These are phyloP conservation scores for Palythoa grandis DNA, from an alignment of 92 coral and sea anemone species.

Conservation along the genomic window DNA sequence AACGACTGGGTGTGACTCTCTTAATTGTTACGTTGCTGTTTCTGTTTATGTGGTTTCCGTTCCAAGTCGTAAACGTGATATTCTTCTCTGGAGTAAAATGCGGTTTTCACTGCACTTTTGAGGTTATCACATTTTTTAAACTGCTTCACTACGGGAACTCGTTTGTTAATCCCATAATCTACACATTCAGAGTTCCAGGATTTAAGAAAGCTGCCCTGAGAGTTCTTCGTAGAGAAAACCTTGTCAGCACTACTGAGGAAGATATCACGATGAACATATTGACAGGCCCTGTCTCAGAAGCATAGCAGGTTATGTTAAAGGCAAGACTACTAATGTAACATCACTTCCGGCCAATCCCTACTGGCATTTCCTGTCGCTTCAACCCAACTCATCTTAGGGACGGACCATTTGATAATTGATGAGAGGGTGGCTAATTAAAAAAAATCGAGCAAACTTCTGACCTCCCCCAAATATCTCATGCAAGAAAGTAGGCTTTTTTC, in stretches of 20 bases:
- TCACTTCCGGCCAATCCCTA: too few species aligned
- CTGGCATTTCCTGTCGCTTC: too few species aligned
- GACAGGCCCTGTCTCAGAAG: slow-evolving; percentile 6
- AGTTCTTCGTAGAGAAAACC: slow-evolving; percentile 32
- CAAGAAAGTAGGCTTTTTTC: too few species aligned
- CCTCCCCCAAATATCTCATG: too few species aligned
- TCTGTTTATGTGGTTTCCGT: slow-evolving; percentile 38
- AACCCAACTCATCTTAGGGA: too few species aligned
- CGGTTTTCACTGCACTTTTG: slow-evolving; percentile 19
- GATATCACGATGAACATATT: slow-evolving; percentile 35
- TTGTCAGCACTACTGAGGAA: slow-evolving; percentile 26
- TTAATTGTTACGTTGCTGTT: slow-evolving; percentile 22
- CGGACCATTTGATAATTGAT: too few species aligned
- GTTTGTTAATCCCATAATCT: slow-evolving; percentile 59
- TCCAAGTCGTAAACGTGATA: slow-evolving; percentile 6
- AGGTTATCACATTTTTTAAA: slow-evolving; percentile 32
- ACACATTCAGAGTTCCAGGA: slow-evolving; percentile 46
- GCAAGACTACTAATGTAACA: too few species aligned
- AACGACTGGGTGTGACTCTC: slow-evolving; percentile 17
- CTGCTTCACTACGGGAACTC: slow-evolving; percentile 60
- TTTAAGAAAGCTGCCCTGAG: slow-evolving; percentile 25
- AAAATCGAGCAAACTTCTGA: too few species aligned
- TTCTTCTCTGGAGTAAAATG: slow-evolving; percentile 19
- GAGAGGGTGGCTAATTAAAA: too few species aligned
- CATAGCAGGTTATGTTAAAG: not conserved